Evolutionary conservation across 1,140 invertebrate species (phyloP).

Genomic region (Drosophila sproati): DNA sequence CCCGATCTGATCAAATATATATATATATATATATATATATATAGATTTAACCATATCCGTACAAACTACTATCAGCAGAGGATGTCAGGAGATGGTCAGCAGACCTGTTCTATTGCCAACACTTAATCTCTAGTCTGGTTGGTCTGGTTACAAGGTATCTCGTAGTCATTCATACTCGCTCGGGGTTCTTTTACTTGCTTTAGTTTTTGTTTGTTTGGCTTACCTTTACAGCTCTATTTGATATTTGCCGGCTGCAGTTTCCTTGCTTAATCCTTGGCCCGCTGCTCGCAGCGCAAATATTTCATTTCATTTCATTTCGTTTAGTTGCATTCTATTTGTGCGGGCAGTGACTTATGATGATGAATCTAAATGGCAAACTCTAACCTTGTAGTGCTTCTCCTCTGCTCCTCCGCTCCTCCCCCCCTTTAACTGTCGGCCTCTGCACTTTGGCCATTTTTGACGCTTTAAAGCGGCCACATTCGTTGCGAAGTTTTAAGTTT

Average conservation of each 20-base stretch:
- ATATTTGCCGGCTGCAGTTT: slow-evolving; percentile 34
- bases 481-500: slow-evolving; percentile 1
- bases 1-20: too few relatives aligned
- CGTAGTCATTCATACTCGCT: neutral
- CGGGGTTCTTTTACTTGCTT: neutral
- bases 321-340: slow-evolving; percentile 38
- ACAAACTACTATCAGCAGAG: too few relatives aligned
- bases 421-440: slow-evolving; percentile 15
- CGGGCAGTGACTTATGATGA: slow-evolving; percentile 84
- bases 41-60: too few relatives aligned
- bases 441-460: slow-evolving; percentile 52
- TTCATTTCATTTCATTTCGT: slow-evolving; percentile 76
- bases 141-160: neutral
- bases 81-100: too few relatives aligned
- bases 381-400: too few relatives aligned
- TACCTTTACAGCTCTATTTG: slow-evolving; percentile 60
- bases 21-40: too few relatives aligned
- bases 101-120: too few relatives aligned
- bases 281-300: slow-evolving; percentile 60
- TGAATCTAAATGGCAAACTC: slow-evolving; percentile 73
- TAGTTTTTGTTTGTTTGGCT: slow-evolving; percentile 19
- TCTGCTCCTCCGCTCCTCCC: neutral
- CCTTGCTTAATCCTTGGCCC: slow-evolving; percentile 60
- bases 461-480: slow-evolving; percentile 50
- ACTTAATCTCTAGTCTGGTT: too few relatives aligned